These are phyloP conservation scores for Leptinotarsa defecta DNA, from an alignment of 1,140 invertebrate species.

Conservation along the genomic window DNA sequence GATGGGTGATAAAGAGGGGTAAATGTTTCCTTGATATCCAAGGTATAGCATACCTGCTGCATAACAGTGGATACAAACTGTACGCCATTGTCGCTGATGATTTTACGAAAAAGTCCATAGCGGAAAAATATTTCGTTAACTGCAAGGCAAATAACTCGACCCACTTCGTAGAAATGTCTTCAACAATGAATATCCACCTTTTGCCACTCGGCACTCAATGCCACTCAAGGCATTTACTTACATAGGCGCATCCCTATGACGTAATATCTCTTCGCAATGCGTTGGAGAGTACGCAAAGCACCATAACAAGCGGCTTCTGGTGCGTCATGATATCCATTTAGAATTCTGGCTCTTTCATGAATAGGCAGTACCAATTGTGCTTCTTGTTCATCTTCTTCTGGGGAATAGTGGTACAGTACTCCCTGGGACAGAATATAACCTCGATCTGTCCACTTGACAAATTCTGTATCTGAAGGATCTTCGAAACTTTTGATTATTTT, in stretches of 20 bases:
- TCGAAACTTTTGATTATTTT: slow-evolving; percentile 32
- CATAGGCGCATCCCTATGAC: slow-evolving; percentile 47
- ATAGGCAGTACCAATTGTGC: slow-evolving; percentile 41
- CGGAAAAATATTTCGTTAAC: slow-evolving; percentile 53
- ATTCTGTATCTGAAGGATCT: slow-evolving; percentile 34
- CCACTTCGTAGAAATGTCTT: slow-evolving; percentile 39
- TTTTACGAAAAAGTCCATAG: slow-evolving; percentile 49
- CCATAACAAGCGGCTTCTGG: not conserved
- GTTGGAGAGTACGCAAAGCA: slow-evolving; percentile 39
- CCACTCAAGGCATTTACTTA: slow-evolving; percentile 29
- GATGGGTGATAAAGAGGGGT: slow-evolving; percentile 54
- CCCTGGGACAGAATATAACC: slow-evolving; percentile 46
- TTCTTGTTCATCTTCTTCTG: slow-evolving; percentile 42
- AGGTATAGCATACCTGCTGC: slow-evolving; percentile 37
- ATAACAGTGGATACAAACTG: slow-evolving; percentile 52
- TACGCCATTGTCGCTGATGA: slow-evolving; percentile 53
- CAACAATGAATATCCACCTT: slow-evolving; percentile 37
- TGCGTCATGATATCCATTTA: slow-evolving; percentile 27
- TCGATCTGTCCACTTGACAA: slow-evolving; percentile 39
- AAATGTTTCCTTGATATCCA: slow-evolving; percentile 39
- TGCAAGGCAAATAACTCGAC: slow-evolving; percentile 37
- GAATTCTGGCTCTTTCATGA: not conserved
- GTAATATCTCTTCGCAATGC: slow-evolving; percentile 44
- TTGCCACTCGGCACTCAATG: slow-evolving; percentile 3
- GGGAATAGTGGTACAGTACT: slow-evolving; percentile 46